Evolutionary conservation across 2,797 vertebrate species (phyloP).

Genomic region (Limosa lapponica): DNA sequence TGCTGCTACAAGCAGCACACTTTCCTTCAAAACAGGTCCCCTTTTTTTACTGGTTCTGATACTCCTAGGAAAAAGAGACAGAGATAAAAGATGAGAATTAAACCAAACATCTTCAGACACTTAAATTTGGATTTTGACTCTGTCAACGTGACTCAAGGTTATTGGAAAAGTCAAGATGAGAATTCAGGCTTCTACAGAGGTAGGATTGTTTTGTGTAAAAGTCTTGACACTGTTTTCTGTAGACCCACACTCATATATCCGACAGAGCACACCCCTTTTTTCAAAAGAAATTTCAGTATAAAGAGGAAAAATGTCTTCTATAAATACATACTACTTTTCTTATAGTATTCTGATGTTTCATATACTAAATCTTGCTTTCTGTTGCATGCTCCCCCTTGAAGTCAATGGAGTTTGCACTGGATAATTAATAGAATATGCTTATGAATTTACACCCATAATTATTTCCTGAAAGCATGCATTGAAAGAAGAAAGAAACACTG

Average conservation of each 20-base stretch:
- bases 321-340: not conserved
- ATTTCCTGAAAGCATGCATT: not conserved
- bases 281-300: not conserved
- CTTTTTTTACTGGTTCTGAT: not conserved
- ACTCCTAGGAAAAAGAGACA: not conserved
- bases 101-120: not conserved
- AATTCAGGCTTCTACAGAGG: not conserved
- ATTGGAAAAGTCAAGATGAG: not conserved
- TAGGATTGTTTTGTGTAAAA: not conserved
- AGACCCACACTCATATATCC: not conserved
- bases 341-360: not conserved
- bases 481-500: not conserved
- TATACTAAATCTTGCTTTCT: not conserved
- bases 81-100: not conserved
- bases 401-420: not conserved
- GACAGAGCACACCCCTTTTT: not conserved
- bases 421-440: not conserved
- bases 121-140: not conserved
- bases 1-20: not conserved
- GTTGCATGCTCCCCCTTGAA: not conserved
- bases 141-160: not conserved
- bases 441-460: not conserved
- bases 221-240: not conserved
- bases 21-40: not conserved
- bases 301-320: not conserved